Conservation (phyloP, 2,113 vertebrate genomes). For the Collichthys lucidus region DNA sequence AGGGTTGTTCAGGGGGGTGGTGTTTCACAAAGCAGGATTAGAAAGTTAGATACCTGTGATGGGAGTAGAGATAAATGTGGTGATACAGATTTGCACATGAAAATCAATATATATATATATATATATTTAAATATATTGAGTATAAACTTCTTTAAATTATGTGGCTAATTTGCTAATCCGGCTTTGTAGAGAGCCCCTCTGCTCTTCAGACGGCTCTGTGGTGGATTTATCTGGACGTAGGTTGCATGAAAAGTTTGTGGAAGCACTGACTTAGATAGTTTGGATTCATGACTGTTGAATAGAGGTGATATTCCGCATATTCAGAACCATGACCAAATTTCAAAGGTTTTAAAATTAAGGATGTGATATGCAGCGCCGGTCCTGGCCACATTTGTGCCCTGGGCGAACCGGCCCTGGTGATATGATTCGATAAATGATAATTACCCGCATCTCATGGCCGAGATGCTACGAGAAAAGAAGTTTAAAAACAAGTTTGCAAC, state of each 20-base stretch:
- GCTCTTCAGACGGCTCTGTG: background rate
- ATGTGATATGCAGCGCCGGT: no score
- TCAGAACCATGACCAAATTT: background rate
- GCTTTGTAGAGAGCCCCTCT: conserved; percentile 14
- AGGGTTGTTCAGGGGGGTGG: background rate
- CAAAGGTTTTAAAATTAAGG: background rate
- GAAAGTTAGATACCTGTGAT: conserved; percentile 17
- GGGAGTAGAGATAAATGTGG: background rate
- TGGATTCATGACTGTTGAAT: background rate
- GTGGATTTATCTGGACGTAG: conserved; percentile 8
- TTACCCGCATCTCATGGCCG: no score
- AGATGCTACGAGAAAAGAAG: no score
- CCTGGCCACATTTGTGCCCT: no score
- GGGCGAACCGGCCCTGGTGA: no score
- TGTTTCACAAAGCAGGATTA: conserved; percentile 24
- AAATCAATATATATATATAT: background rate
- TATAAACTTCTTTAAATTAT: background rate
- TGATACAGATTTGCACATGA: background rate
- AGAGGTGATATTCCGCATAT: background rate
- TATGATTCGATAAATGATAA: no score
- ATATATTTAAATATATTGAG: background rate
- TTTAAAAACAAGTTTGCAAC: no score
- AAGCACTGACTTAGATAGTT: background rate
- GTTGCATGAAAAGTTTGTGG: background rate
- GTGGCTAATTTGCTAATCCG: conserved; percentile 24